These are phyloP conservation scores for Archaeoteleia sp. DNA, from an alignment of 2,888 invertebrate genomes.

Conservation along the genomic window DNA sequence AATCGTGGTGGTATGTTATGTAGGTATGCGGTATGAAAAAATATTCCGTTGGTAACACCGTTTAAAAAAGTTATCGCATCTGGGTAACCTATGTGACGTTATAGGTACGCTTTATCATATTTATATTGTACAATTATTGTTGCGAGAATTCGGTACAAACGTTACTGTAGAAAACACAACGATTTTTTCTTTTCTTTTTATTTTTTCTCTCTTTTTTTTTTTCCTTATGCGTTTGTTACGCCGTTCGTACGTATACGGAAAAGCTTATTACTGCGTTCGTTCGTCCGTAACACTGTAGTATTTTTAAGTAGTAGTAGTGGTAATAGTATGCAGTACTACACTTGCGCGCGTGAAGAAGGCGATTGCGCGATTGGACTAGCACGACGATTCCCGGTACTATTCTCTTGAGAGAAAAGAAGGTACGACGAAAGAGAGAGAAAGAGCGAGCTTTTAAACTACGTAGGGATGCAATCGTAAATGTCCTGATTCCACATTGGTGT, in stretches of 20 bases:
- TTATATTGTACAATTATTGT: slow-evolving; percentile 73
- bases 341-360: slow-evolving; percentile 40
- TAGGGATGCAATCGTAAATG: too few relatives aligned
- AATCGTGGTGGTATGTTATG: slow-evolving; percentile 56
- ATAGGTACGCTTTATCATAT: slow-evolving; percentile 68
- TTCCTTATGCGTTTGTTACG: slow-evolving; percentile 52
- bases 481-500: too few relatives aligned
- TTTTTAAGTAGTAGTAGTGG: slow-evolving; percentile 41
- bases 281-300: slow-evolving; percentile 54
- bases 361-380: slow-evolving; percentile 41
- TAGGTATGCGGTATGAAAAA: slow-evolving; percentile 64
- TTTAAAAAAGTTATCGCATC: slow-evolving; percentile 75
- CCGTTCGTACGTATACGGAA: slow-evolving; percentile 61
- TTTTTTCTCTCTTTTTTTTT: slow-evolving; percentile 59
- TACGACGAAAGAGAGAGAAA: neutral
- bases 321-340: slow-evolving; percentile 36
- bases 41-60: slow-evolving; percentile 64
- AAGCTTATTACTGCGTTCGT: slow-evolving; percentile 67
- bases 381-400: slow-evolving; percentile 27
- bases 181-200: slow-evolving; percentile 59
- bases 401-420: neutral
- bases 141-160: slow-evolving; percentile 74
- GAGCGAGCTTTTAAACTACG: neutral
- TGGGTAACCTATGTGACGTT: slow-evolving; percentile 70
- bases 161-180: slow-evolving; percentile 75